phyloP scores from a whole-genome alignment of 1,140 invertebrate species.

The Neodiprion lecontei region DNA sequence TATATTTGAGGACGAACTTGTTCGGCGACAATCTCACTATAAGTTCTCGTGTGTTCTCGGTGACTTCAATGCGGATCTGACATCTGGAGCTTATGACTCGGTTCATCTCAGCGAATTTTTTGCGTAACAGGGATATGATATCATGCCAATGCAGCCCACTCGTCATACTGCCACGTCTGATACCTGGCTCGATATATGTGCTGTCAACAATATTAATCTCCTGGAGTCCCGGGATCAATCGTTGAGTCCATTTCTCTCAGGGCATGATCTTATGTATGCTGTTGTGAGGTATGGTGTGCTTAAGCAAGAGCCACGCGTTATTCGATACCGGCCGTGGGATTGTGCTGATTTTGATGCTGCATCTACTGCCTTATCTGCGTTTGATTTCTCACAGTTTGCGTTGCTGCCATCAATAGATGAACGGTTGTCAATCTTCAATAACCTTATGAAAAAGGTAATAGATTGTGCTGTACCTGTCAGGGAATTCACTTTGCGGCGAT shows the following conservation, averaged over 20 bases:
- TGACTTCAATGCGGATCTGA: background rate
- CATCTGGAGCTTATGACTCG: background rate
- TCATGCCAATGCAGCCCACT: background rate
- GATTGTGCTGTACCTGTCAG: background rate
- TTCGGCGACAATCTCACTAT: background rate
- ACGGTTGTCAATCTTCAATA: background rate
- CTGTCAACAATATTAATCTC: no score
- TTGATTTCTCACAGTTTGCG: background rate
- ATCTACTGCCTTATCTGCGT: background rate
- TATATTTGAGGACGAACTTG: background rate
- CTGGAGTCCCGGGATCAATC: no score
- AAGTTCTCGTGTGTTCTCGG: background rate
- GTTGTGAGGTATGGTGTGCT: background rate
- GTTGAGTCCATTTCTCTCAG: no score
- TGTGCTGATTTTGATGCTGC: background rate
- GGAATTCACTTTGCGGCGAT: background rate
- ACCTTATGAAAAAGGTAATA: background rate
- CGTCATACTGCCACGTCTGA: no score
- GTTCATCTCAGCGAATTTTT: conserved; percentile 3
- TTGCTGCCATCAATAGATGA: background rate
- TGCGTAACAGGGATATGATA: background rate
- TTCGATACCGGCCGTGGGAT: background rate
- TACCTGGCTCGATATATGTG: no score
- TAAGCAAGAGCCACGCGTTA: background rate
- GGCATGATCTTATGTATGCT: background rate